These are phyloP conservation scores for Melipona quadrifasciata DNA, from an alignment of 1,140 invertebrate genomes.

Conservation along the genomic window DNA sequence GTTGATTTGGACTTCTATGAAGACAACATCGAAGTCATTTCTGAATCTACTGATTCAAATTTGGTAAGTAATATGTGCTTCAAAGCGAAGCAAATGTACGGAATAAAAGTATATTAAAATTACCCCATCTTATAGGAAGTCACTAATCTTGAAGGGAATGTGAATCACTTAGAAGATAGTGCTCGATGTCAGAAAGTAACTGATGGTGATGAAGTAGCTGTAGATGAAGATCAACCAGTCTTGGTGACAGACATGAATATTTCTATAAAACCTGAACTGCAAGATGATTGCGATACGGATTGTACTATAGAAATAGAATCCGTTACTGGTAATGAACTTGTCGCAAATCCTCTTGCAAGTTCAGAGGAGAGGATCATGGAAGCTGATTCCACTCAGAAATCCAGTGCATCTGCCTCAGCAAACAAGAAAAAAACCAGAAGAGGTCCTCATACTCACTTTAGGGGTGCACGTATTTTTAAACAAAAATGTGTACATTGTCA, in stretches of 20 bases:
- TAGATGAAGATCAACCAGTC: background rate
- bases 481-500: slow-evolving; percentile 76
- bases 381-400: slow-evolving; percentile 76
- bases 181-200: slow-evolving; percentile 15
- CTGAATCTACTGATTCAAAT: slow-evolving; percentile 52
- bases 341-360: slow-evolving; percentile 67
- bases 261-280: slow-evolving; percentile 58
- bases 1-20: slow-evolving; percentile 70
- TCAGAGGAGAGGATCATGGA: slow-evolving; percentile 73
- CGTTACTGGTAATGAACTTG: slow-evolving; percentile 61
- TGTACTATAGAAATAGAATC: slow-evolving; percentile 70
- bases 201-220: slow-evolving; percentile 18
- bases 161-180: background rate
- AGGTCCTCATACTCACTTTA: slow-evolving; percentile 73
- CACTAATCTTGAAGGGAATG: background rate
- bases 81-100: background rate
- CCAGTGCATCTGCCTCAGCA: slow-evolving; percentile 4
- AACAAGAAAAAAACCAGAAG: slow-evolving; percentile 65
- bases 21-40: slow-evolving; percentile 62
- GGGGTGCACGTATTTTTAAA: slow-evolving; percentile 71
- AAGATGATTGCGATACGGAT: slow-evolving; percentile 68
- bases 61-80: slow-evolving; percentile 59
- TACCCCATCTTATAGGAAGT: background rate
- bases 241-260: slow-evolving; percentile 14
- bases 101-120: background rate